Conservation (phyloP, 2,888 invertebrate species). For the Tortricodes alternella region DNA sequence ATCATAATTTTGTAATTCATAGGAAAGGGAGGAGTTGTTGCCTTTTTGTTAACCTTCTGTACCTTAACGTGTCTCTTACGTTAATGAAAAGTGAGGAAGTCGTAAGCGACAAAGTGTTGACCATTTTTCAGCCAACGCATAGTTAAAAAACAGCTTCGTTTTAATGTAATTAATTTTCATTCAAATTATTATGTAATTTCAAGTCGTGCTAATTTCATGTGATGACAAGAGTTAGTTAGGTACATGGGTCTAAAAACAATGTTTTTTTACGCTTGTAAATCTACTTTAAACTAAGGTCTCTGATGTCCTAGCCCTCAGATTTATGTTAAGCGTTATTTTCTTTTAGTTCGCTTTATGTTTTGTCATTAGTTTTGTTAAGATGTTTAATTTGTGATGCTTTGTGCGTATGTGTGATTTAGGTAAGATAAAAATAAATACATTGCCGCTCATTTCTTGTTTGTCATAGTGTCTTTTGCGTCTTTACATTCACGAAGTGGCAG, state of each 20-base stretch:
- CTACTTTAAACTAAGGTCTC: not conserved
- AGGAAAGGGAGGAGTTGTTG: no score
- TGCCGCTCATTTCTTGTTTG: conserved; percentile 5
- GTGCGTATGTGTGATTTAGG: conserved; percentile 33
- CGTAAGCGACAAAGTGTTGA: no score
- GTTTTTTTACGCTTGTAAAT: not conserved
- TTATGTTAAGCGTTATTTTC: conserved; percentile 50
- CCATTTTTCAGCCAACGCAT: no score
- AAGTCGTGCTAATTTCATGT: not conserved
- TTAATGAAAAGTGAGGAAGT: no score
- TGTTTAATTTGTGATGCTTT: conserved; percentile 44
- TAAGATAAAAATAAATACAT: conserved; percentile 1
- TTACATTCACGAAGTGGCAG: conserved; percentile 15
- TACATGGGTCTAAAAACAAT: not conserved
- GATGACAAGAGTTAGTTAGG: not conserved
- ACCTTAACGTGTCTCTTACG: no score
- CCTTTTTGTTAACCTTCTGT: no score
- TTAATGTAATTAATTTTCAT: no score
- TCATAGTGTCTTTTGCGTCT: not conserved
- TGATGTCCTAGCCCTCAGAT: conserved; percentile 32
- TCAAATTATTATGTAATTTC: not conserved
- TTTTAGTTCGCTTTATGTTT: conserved; percentile 65
- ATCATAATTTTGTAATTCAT: no score
- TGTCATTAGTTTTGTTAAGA: conserved; percentile 46
- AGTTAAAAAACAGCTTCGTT: no score